Conservation (phyloP, 2,888 invertebrate species). For the Pachymerium ferrugineum region DNA sequence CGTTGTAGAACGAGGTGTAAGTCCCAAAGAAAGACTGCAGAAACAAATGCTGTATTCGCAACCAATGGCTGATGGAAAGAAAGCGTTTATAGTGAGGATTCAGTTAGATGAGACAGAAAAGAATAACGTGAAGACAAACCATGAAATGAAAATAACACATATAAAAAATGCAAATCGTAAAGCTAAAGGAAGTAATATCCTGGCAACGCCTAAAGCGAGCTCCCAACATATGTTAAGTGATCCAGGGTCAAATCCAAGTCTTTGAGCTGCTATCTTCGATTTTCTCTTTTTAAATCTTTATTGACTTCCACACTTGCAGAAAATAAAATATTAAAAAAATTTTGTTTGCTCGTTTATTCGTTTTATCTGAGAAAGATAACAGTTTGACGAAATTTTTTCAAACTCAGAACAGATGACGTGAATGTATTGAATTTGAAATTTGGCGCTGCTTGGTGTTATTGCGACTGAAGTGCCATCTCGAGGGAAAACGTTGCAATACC, state of each 20-base stretch:
- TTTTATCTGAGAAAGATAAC: too few species aligned
- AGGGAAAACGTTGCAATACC: too few species aligned
- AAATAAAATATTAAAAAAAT: too few species aligned
- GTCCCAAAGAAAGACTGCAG: conserved; percentile 75
- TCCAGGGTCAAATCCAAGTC: conserved; percentile 33
- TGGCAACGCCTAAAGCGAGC: conserved; percentile 33
- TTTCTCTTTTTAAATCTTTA: too few species aligned
- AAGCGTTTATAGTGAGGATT: conserved; percentile 78
- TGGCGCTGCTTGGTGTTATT: too few species aligned
- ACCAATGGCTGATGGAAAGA: conserved; percentile 80
- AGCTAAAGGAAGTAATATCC: conserved; percentile 35
- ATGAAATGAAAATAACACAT: conserved; percentile 83
- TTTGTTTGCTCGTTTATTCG: too few species aligned
- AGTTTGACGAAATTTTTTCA: too few species aligned
- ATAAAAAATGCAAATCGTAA: conserved; percentile 71
- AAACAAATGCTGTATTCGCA: conserved; percentile 88
- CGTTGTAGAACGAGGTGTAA: conserved; percentile 94
- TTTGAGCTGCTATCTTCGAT: too few species aligned
- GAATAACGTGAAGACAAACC: conserved; percentile 87
- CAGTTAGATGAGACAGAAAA: conserved; percentile 77
- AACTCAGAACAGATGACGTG: too few species aligned
- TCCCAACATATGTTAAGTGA: conserved; percentile 28
- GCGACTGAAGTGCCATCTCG: too few species aligned
- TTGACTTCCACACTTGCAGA: too few species aligned
- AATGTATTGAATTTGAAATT: too few species aligned